Evolutionary conservation across 1,140 invertebrate genomes (phyloP).

Genomic region (Lepidurus couesii): DNA sequence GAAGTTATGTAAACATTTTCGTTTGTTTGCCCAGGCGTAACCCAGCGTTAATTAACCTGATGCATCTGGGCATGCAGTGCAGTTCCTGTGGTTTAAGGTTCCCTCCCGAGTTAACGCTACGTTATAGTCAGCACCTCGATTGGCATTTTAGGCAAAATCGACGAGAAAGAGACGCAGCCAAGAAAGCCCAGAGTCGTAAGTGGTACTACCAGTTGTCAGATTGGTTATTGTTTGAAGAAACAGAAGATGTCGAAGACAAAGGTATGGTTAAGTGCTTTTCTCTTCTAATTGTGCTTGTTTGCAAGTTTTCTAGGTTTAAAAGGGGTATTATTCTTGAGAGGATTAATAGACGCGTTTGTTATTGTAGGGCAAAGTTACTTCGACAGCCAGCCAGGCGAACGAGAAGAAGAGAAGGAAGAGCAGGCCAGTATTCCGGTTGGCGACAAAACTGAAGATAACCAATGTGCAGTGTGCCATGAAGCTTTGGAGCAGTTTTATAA

Average conservation of each 20-base stretch:
- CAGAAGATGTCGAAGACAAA: slow-evolving; percentile 85
- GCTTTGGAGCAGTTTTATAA: slow-evolving; percentile 89
- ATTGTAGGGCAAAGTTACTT: slow-evolving; percentile 30
- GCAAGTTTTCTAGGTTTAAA: neutral
- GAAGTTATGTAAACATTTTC: neutral
- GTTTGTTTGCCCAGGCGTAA: slow-evolving; percentile 43
- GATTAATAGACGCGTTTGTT: neutral
- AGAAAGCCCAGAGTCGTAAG: slow-evolving; percentile 71
- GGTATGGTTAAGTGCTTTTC: slow-evolving; percentile 49
- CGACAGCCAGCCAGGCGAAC: slow-evolving; percentile 25
- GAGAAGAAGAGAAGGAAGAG: slow-evolving; percentile 39
- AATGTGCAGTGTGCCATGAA: slow-evolving; percentile 84
- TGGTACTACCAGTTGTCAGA: slow-evolving; percentile 87
- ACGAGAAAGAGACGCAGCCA: slow-evolving; percentile 72
- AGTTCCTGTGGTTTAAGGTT: slow-evolving; percentile 88
- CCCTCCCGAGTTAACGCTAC: slow-evolving; percentile 74
- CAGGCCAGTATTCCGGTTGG: slow-evolving; percentile 54
- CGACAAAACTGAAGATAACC: slow-evolving; percentile 46
- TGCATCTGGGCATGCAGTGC: slow-evolving; percentile 89
- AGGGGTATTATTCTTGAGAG: neutral
- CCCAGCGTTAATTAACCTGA: slow-evolving; percentile 55
- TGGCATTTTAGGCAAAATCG: slow-evolving; percentile 96
- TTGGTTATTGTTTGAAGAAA: slow-evolving; percentile 91
- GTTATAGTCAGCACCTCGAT: slow-evolving; percentile 84
- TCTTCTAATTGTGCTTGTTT: neutral